Evolutionary conservation across 2,797 vertebrate genomes (phyloP), one percentile per base, ranked within the genome.

Genomic region (Alectoris magna): DNA sequence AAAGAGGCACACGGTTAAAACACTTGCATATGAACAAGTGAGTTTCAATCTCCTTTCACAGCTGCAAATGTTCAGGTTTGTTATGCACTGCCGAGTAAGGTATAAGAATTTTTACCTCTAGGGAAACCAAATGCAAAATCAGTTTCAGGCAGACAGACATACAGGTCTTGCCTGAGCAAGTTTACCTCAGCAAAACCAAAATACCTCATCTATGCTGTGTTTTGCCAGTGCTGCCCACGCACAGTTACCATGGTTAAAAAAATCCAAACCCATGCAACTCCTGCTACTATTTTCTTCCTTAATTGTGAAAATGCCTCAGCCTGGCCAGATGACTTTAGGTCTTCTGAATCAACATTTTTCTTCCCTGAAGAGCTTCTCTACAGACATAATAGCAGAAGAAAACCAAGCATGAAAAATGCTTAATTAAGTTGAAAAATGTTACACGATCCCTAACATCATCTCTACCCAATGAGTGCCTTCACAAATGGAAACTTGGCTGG

Each of bases 161-260:
- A 18, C 16, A 64, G 60, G 71, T 86, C 88, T 93, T 91, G 94
- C 53, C 86, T 93, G 75, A 87, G 91, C 93, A 93, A 87, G 94
- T 87, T 79, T 53, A 66, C 92, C 66, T 66, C 69, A 84, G 68
- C 66, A 59, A 76, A 92, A 90, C 62, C 92, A 27, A 94, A 94
- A 86, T 77, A 84, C 44, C 21, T 90, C 29, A 10, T 62, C 49
- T 70, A 80, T 55, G 22, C 16, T 62, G 23, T 87, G 43, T 76
- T 88, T 90, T 80, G 88, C 72, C 93, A 96, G 58, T 41, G 66
- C 62, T 74, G 75, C 94, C 93, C 74, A 94, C 69, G 1, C 74
- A 76, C n/a, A 72, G 58, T 90, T 71, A 87, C 74, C 56, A 27
- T 7, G 34, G 71, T 74, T 91, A 73, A 87, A 87, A 21, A 90